Percentiles rank a stretch among this genome's conserved stretches.
These are phyloP conservation scores for Paradisaea rubra DNA, from an alignment of 2,113 vertebrate genomes.

Conservation along the genomic window DNA sequence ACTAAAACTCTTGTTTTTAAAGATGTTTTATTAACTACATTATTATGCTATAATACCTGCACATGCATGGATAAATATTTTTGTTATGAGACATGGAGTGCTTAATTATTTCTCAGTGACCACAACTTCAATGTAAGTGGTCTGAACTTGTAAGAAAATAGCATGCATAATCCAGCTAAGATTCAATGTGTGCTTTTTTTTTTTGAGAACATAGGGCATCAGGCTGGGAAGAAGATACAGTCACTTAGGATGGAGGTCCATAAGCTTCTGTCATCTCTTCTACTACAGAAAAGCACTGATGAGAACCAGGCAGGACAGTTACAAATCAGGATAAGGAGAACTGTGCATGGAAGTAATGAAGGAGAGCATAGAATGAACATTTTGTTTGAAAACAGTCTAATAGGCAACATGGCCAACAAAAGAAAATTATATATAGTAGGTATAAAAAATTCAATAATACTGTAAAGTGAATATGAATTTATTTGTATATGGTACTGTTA, in stretches of 20 bases:
- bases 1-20: not conserved
- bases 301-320: not conserved
- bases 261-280: not conserved
- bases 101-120: conserved; percentile 1
- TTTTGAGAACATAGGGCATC: not conserved
- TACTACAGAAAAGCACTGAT: not conserved
- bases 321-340: not conserved
- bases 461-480: not conserved
- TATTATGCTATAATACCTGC: not conserved
- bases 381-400: not conserved
- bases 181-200: not conserved
- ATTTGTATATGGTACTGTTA: not conserved
- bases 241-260: accelerated
- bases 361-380: not conserved
- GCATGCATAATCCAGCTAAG: not conserved
- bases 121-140: not conserved
- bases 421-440: not conserved
- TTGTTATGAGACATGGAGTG: not conserved
- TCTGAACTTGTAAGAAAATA: not conserved
- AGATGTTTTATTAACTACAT: not conserved
- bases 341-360: not conserved
- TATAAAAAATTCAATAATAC: not conserved
- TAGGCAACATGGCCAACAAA: not conserved
- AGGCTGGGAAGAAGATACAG: not conserved
- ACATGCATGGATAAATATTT: not conserved